A percentile compares a stretch with the other conserved stretches of the same genome.
phyloP scores from a whole-genome alignment of 1,140 invertebrate genomes.

The Diplogasteroides magnus region DNA sequence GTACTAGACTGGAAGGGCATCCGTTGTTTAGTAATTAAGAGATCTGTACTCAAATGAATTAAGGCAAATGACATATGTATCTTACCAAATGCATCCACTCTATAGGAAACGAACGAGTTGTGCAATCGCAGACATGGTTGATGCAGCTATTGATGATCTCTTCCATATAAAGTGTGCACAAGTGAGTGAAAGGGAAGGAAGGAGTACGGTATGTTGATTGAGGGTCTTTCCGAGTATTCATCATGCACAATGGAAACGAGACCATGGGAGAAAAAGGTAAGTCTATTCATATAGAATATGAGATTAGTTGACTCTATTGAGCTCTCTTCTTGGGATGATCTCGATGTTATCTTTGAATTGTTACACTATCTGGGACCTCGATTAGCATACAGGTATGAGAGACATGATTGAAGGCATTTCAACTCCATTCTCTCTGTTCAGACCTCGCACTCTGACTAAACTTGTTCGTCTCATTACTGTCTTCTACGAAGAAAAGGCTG shows the following conservation, averaged over 20 bases:
- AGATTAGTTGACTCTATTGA: background rate
- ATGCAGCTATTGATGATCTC: constrained; percentile 62
- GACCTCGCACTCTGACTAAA: background rate
- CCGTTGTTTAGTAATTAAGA: no score
- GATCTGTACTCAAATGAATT: background rate
- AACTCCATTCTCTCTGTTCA: no score
- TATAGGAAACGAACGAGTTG: background rate
- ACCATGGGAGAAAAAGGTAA: background rate
- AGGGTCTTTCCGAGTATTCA: no score
- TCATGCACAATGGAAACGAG: background rate
- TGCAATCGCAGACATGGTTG: background rate
- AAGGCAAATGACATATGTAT: background rate
- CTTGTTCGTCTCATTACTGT: background rate
- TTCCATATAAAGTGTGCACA: constrained; percentile 71
- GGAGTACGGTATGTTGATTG: background rate
- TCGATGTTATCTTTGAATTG: background rate
- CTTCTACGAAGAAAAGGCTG: background rate
- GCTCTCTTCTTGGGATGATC: background rate
- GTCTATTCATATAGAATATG: background rate
- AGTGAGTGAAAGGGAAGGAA: no score
- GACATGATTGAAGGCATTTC: no score
- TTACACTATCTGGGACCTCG: background rate
- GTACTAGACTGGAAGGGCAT: no score
- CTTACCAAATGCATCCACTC: background rate
- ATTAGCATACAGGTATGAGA: background rate